Percentiles rank a stretch among this genome's conserved stretches.
phyloP scores from a whole-genome alignment of 2,113 vertebrate species.

The Leucopsar rothschildi region DNA sequence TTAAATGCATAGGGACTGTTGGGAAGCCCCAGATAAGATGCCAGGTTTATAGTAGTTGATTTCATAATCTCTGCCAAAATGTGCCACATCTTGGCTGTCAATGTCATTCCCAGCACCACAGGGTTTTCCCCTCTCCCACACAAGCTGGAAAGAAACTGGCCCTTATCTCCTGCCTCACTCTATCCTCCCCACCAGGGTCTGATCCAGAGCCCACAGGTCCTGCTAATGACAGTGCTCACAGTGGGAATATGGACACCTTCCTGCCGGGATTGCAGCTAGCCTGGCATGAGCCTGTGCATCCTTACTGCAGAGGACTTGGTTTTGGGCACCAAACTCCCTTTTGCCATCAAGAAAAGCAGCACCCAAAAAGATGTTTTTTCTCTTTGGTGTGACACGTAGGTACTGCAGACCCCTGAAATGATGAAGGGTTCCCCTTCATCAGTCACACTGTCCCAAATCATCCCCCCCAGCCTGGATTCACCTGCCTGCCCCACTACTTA shows the following conservation, averaged over 20 bases:
- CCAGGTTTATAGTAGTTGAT: background rate
- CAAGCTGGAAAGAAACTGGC: background rate
- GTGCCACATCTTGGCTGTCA: background rate
- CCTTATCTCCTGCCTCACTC: background rate
- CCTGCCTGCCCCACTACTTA: background rate
- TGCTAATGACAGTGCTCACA: accelerated
- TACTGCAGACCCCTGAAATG: background rate
- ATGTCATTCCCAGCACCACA: background rate
- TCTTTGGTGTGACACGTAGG: accelerated
- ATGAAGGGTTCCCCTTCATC: background rate
- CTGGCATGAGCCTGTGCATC: background rate
- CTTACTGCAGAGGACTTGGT: background rate
- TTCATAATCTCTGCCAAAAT: background rate
- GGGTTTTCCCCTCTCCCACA: background rate
- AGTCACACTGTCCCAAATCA: background rate
- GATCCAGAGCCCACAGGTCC: background rate
- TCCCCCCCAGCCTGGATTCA: background rate
- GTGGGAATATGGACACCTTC: background rate
- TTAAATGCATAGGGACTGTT: background rate
- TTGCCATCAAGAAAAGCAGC: background rate
- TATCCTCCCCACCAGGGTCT: background rate
- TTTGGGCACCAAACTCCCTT: background rate
- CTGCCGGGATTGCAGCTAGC: background rate
- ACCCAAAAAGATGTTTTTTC: background rate
- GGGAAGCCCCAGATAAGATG: background rate